Conservation (phyloP, 2,113 vertebrate genomes). For the Chrysochloris asiatica region DNA sequence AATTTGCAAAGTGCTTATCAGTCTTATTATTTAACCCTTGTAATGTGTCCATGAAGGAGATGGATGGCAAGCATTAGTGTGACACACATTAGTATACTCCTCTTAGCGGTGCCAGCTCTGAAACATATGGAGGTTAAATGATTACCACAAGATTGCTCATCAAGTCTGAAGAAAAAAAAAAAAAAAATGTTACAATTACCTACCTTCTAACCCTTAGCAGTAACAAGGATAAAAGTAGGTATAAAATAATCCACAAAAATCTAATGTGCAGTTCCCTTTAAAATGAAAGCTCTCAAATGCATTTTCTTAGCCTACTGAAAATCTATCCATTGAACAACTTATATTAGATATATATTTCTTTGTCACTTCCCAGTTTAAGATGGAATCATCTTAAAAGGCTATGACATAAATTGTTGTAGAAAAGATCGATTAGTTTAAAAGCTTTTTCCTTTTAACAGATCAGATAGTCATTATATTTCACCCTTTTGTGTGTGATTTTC, state of each 20-base stretch:
- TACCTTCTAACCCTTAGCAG: conserved; percentile 18
- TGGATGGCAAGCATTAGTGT: conserved; percentile 58
- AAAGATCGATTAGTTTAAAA: conserved; percentile 81
- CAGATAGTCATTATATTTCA: conserved; percentile 78
- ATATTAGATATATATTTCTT: conserved; percentile 76
- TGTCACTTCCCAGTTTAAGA: conserved; percentile 77
- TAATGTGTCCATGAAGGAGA: conserved; percentile 63
- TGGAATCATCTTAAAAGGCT: conserved; percentile 76
- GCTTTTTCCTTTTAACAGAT: conserved; percentile 81
- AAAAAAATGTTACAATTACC: neutral
- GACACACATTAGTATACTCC: conserved; percentile 51
- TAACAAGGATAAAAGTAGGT: conserved; percentile 32
- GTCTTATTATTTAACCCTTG: conserved; percentile 68
- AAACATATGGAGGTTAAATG: conserved; percentile 56
- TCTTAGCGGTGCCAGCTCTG: conserved; percentile 49
- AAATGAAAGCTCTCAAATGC: conserved; percentile 57
- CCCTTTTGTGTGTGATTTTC: conserved; percentile 70
- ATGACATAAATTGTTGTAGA: conserved; percentile 79
- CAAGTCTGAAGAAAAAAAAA: conserved; percentile 7
- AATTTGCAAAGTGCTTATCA: conserved; percentile 65
- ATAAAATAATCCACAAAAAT: conserved; percentile 25
- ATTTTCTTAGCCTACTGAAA: conserved; percentile 57
- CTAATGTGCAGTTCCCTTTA: conserved; percentile 54
- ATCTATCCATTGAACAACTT: conserved; percentile 66
- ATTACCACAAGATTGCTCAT: conserved; percentile 27